These are phyloP conservation scores for Notolabrus celidotus DNA, from an alignment of 2,797 vertebrate genomes.

Conservation along the genomic window DNA sequence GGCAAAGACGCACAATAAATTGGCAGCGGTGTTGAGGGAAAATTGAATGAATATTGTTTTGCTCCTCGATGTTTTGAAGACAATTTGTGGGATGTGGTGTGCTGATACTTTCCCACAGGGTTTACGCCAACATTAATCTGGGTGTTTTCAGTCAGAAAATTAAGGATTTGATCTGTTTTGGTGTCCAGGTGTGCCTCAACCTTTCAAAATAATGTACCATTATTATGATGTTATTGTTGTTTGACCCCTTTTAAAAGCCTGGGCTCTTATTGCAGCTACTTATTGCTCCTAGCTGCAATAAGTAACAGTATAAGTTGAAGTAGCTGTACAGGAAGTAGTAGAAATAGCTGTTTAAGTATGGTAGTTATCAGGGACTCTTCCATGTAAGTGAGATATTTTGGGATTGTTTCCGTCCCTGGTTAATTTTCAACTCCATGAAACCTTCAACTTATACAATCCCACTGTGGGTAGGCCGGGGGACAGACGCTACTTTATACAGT, in stretches of 20 bases:
- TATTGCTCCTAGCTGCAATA: no score
- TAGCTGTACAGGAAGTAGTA: neutral
- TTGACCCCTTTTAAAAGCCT: no score
- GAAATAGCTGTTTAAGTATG: no score
- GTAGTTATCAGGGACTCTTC: neutral
- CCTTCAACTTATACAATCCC: neutral
- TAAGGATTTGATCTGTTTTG: neutral
- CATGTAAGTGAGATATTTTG: conserved; percentile 17
- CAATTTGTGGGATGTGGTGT: conserved; percentile 13
- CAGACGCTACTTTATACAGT: neutral
- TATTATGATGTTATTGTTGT: neutral
- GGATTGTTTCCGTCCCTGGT: conserved; percentile 36
- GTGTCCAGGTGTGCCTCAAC: conserved; percentile 6
- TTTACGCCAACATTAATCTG: conserved; percentile 19
- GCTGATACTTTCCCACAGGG: conserved; percentile 32
- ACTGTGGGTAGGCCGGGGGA: conserved; percentile 7
- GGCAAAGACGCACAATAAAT: conserved; percentile 4
- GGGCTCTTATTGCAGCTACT: no score
- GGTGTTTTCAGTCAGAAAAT: conserved; percentile 4
- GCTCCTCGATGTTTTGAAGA: neutral
- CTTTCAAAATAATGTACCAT: neutral
- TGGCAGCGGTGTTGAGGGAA: conserved; percentile 11
- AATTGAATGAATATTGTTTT: conserved; percentile 34
- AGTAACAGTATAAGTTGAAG: no score
- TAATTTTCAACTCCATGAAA: conserved; percentile 35